Conservation (phyloP, 1,140 invertebrate species). For the Drosophila oshimai region DNA sequence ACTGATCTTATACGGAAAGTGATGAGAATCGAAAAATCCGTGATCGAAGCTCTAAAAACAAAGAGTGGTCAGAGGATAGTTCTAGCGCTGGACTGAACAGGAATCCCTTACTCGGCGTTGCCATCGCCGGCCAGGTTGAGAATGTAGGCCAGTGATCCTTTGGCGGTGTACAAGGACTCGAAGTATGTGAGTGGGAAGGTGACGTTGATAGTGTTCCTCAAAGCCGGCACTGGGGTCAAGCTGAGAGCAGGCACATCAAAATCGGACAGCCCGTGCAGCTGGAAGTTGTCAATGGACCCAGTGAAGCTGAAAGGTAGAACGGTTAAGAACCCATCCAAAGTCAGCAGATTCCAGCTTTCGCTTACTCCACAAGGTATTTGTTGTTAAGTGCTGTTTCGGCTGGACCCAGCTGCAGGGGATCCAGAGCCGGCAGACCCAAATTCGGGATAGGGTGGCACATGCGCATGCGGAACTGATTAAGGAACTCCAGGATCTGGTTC, state of each 20-base stretch:
- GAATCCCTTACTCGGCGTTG: conserved; percentile 57
- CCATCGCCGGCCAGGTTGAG: conserved; percentile 69
- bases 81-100: too few relatives aligned
- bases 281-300: conserved; percentile 62
- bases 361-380: conserved; percentile 73
- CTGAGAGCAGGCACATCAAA: conserved; percentile 46
- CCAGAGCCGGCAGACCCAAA: conserved; percentile 66
- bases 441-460: conserved; percentile 78
- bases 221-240: conserved; percentile 15
- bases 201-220: conserved; percentile 49
- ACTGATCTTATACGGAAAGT: conserved; percentile 47
- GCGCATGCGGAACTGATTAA: conserved; percentile 54
- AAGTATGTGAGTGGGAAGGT: conserved; percentile 59
- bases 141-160: conserved; percentile 69
- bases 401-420: conserved; percentile 54
- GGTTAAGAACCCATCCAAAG: background rate
- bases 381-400: conserved; percentile 43
- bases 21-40: conserved; percentile 39
- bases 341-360: too few relatives aligned
- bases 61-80: background rate
- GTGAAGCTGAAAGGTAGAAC: conserved; percentile 47
- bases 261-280: conserved; percentile 62
- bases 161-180: conserved; percentile 68
- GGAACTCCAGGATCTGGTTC: conserved; percentile 36
- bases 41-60: conserved; percentile 29